A percentile compares a stretch with the other conserved stretches of the same genome.
These are phyloP conservation scores for Mizuhopecten yessoensis DNA, from an alignment of 1,140 invertebrate species.

Conservation along the genomic window DNA sequence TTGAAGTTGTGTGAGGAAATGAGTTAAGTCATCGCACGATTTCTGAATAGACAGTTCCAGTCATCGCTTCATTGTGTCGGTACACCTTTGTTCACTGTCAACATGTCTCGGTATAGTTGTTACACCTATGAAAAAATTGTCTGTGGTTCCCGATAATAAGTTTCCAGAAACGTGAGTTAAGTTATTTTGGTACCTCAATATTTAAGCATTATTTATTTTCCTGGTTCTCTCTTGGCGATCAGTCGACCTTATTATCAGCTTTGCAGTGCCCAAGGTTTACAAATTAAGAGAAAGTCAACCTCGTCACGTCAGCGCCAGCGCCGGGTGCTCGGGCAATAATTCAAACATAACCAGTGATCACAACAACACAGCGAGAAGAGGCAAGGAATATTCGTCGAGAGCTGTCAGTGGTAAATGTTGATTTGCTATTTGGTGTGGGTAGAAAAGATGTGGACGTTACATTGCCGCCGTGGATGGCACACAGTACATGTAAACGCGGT, in stretches of 20 bases:
- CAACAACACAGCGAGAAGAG: not conserved
- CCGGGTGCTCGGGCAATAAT: not conserved
- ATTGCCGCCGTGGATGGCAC: not conserved
- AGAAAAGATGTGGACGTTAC: not conserved
- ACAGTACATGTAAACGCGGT: not conserved
- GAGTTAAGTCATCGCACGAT: not conserved
- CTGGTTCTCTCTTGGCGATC: not conserved
- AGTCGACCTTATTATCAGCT: not conserved
- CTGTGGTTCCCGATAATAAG: too few relatives aligned
- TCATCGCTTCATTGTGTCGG: not conserved
- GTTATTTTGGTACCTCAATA: not conserved
- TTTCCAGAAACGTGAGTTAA: not conserved
- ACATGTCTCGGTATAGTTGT: not conserved
- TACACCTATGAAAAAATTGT: not conserved
- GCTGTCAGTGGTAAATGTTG: not conserved
- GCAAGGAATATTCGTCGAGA: not conserved
- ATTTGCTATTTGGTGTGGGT: not conserved
- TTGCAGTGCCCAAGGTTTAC: not conserved
- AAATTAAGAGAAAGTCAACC: not conserved
- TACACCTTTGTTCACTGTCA: not conserved
- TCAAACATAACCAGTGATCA: constrained; percentile 27
- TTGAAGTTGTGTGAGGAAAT: not conserved
- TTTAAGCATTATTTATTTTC: not conserved
- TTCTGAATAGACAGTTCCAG: not conserved
- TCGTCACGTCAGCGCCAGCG: not conserved